A percentile compares a stretch with the other conserved stretches of the same genome.
phyloP scores from a whole-genome alignment of 23 tunicate genomes.

The Trididemnum clinides region DNA sequence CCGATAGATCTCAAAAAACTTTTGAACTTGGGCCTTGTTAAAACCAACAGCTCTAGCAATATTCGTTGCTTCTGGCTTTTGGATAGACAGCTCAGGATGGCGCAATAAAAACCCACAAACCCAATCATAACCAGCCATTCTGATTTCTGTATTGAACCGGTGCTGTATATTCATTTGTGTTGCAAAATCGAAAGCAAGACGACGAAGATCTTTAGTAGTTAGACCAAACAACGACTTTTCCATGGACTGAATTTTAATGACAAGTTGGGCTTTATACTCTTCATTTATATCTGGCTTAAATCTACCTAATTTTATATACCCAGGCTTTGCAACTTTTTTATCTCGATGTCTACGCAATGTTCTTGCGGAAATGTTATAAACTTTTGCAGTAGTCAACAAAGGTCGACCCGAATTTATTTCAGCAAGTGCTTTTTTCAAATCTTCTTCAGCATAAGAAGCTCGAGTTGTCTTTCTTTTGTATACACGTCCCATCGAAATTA shows the following conservation, averaged over 20 bases:
- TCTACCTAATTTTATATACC: neutral
- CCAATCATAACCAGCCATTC: constrained; percentile 25
- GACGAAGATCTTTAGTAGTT: constrained; percentile 3
- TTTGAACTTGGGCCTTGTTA: neutral
- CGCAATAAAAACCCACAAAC: neutral
- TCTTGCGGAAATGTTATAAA: neutral
- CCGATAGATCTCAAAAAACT: neutral
- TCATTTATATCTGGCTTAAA: neutral
- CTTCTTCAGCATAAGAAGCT: constrained; percentile 12
- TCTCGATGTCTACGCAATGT: neutral
- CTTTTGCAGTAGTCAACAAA: neutral
- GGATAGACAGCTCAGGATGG: constrained; percentile 6
- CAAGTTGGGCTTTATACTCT: neutral
- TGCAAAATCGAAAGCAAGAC: constrained; percentile 11
- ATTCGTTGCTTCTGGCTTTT: constrained; percentile 1
- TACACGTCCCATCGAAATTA: neutral
- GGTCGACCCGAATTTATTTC: neutral
- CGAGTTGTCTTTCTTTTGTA: constrained; percentile 3
- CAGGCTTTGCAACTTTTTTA: constrained; percentile 11
- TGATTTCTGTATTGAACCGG: constrained; percentile 17
- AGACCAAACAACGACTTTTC: constrained; percentile 6
- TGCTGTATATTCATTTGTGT: neutral
- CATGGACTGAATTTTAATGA: neutral
- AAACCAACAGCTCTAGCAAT: constrained; percentile 12
- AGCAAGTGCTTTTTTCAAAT: neutral